phyloP scores from a whole-genome alignment of 2,113 vertebrate species.

The Nestor notabilis region DNA sequence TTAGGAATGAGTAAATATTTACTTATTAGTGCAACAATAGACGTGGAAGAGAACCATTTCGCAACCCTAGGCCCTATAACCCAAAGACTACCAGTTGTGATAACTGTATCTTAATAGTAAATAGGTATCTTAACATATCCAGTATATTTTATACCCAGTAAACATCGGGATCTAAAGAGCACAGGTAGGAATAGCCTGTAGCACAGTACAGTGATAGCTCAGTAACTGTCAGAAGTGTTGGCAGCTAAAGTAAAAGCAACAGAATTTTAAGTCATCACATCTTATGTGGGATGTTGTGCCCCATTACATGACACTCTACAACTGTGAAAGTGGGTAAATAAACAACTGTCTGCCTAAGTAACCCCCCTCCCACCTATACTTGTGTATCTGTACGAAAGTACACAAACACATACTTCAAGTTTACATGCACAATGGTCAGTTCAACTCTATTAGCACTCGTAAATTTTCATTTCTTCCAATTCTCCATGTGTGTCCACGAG shows the following conservation, averaged over 20 bases:
- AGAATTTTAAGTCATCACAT: neutral
- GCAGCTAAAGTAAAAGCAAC: neutral
- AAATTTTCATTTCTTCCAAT: neutral
- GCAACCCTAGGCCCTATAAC: neutral
- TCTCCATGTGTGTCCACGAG: neutral
- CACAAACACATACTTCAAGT: accelerated
- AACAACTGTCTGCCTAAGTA: neutral
- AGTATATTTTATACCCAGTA: neutral
- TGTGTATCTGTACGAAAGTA: neutral
- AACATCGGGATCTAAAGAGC: neutral
- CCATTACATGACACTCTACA: neutral
- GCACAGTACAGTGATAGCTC: neutral
- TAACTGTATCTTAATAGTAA: neutral
- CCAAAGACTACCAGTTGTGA: neutral
- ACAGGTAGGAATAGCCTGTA: neutral
- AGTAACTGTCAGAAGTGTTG: neutral
- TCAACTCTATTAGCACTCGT: neutral
- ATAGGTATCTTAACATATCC: neutral
- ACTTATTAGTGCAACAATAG: neutral
- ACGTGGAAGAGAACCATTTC: neutral
- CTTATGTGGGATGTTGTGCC: neutral
- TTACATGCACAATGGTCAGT: neutral
- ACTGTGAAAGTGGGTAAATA: neutral
- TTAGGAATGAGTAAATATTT: neutral
- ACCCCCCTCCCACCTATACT: neutral